Conservation (phyloP, 2,113 vertebrate genomes). For the Pagrus major region DNA sequence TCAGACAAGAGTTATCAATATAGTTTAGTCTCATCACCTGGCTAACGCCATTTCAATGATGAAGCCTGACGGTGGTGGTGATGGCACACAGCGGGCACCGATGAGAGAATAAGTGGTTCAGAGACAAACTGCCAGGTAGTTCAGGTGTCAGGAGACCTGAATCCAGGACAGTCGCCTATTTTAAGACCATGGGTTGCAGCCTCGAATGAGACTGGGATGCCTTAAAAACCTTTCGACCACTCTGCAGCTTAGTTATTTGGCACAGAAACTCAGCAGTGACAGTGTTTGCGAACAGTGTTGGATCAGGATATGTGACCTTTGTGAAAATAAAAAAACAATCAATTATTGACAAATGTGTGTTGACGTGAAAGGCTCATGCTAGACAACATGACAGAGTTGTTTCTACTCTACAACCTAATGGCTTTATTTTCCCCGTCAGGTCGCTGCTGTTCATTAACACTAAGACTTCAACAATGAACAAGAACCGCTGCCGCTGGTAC, state of each 20-base stretch:
- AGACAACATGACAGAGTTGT: too few species aligned
- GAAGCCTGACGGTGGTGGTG: not conserved
- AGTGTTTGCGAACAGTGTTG: not conserved
- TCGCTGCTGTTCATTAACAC: slow-evolving; percentile 11
- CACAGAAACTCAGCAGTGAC: not conserved
- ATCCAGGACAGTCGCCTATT: slow-evolving; percentile 22
- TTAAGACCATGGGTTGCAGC: not conserved
- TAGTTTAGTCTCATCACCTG: too few species aligned
- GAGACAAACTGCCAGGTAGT: not conserved
- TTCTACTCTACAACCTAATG: slow-evolving; percentile 2
- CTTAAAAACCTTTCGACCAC: not conserved
- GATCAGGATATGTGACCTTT: not conserved
- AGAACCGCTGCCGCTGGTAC: slow-evolving; percentile 7
- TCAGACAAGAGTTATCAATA: too few species aligned
- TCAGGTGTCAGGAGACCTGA: slow-evolving; percentile 26
- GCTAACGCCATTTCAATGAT: not conserved
- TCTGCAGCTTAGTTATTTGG: not conserved
- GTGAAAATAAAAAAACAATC: not conserved
- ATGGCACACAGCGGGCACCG: not conserved
- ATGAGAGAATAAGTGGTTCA: not conserved
- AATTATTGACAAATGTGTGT: not conserved
- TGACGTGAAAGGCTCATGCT: not conserved
- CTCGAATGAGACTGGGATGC: not conserved
- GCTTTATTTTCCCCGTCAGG: slow-evolving; percentile 17
- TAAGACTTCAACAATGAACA: slow-evolving; percentile 24